Conservation (phyloP, 2,888 invertebrate genomes). For the Drosophila quasianomalipes region DNA sequence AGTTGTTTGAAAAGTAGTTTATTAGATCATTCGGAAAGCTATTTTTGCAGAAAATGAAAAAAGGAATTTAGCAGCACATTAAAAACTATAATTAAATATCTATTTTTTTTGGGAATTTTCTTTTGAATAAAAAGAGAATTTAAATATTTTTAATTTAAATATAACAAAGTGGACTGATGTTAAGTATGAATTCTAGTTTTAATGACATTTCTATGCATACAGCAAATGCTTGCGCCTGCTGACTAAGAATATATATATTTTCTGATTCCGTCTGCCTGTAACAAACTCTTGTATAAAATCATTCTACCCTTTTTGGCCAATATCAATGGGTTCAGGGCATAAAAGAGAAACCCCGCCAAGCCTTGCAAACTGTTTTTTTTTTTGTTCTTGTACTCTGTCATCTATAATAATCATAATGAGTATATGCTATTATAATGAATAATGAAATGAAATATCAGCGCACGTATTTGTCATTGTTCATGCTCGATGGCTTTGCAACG, state of each 20-base stretch:
- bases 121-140: not conserved
- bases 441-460: constrained; percentile 49
- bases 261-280: not conserved
- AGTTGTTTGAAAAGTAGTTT: not conserved
- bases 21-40: not conserved
- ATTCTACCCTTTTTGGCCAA: not conserved
- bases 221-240: too few relatives aligned
- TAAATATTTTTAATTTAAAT: not conserved
- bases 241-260: not conserved
- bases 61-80: not conserved
- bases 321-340: not conserved
- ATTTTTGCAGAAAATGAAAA: not conserved
- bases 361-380: not conserved
- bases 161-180: not conserved
- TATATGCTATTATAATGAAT: constrained; percentile 23
- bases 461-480: constrained; percentile 62
- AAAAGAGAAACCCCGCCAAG: not conserved
- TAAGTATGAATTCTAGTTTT: not conserved
- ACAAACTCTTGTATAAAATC: not conserved
- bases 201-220: not conserved
- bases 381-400: constrained; percentile 1
- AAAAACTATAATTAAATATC: not conserved
- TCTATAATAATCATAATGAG: constrained; percentile 10
- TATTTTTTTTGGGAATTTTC: not conserved
- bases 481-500: constrained; percentile 11